Evolutionary conservation across 1,140 invertebrate species (phyloP).

Genomic region (Lordiphosa collinella): DNA sequence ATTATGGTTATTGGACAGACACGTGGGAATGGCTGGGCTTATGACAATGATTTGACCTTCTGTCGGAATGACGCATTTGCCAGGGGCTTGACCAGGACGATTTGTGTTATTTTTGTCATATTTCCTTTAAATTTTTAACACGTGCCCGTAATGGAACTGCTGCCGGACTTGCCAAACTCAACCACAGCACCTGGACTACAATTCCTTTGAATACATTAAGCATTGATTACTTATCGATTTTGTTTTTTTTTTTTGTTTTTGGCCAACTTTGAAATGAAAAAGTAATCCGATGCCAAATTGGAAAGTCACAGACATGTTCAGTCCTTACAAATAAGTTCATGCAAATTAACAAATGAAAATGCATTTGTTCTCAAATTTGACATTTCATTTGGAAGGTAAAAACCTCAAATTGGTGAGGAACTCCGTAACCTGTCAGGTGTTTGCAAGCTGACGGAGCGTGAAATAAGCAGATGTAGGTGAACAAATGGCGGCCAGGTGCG

Average conservation of each 20-base stretch:
- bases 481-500: constrained; percentile 23
- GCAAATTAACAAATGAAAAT: constrained; percentile 44
- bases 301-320: neutral
- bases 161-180: constrained; percentile 8
- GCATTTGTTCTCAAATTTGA: constrained; percentile 38
- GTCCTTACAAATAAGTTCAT: neutral
- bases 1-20: constrained; percentile 50
- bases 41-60: constrained; percentile 54
- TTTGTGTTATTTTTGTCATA: constrained; percentile 32
- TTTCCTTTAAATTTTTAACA: constrained; percentile 35
- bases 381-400: constrained; percentile 44
- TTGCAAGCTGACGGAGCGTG: constrained; percentile 35
- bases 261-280: constrained; percentile 20
- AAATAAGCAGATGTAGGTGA: constrained; percentile 33
- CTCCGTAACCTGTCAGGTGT: neutral
- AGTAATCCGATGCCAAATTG: neutral
- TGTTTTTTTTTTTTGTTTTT: constrained; percentile 14
- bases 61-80: constrained; percentile 33
- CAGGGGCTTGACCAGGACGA: constrained; percentile 17
- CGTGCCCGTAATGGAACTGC: constrained; percentile 21
- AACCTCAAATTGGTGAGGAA: neutral
- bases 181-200: neutral
- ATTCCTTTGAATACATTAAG: constrained; percentile 30
- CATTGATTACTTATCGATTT: constrained; percentile 65
- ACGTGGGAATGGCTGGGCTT: constrained; percentile 8